These are phyloP conservation scores for Podocnemis expansa DNA, from an alignment of 2,113 vertebrate genomes.

Conservation along the genomic window DNA sequence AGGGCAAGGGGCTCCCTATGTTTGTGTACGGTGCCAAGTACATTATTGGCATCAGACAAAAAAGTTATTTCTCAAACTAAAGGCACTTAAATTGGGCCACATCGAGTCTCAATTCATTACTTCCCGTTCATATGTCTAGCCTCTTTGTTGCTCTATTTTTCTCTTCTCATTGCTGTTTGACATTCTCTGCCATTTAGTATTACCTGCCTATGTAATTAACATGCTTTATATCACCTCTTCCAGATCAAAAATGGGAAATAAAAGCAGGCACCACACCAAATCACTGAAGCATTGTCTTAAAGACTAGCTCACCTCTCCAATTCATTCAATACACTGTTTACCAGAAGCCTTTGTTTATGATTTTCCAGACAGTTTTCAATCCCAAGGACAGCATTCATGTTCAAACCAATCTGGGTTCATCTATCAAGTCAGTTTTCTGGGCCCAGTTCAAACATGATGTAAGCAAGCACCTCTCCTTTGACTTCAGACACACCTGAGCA, in stretches of 20 bases:
- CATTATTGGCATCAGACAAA: neutral
- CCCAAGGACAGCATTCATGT: neutral
- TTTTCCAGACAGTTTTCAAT: neutral
- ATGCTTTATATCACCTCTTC: fast-evolving
- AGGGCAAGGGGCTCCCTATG: neutral
- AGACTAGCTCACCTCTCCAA: fast-evolving
- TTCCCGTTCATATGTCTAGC: constrained; percentile 42
- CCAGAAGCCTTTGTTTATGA: neutral
- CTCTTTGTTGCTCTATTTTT: constrained; percentile 6
- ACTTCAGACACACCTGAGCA: fast-evolving
- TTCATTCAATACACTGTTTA: neutral
- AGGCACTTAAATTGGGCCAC: neutral
- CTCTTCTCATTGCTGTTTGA: neutral
- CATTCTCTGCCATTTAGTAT: neutral
- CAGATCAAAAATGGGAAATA: fast-evolving
- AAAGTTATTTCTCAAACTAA: neutral
- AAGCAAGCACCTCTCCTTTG: neutral
- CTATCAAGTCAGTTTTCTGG: neutral
- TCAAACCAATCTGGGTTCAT: fast-evolving
- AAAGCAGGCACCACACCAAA: neutral
- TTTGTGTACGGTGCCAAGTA: fast-evolving
- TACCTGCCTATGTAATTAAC: fast-evolving
- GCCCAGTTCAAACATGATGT: neutral
- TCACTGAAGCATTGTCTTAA: neutral
- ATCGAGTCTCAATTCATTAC: neutral